These are phyloP conservation scores for Autographa gamma DNA, from an alignment of 2,888 invertebrate species.

Conservation along the genomic window DNA sequence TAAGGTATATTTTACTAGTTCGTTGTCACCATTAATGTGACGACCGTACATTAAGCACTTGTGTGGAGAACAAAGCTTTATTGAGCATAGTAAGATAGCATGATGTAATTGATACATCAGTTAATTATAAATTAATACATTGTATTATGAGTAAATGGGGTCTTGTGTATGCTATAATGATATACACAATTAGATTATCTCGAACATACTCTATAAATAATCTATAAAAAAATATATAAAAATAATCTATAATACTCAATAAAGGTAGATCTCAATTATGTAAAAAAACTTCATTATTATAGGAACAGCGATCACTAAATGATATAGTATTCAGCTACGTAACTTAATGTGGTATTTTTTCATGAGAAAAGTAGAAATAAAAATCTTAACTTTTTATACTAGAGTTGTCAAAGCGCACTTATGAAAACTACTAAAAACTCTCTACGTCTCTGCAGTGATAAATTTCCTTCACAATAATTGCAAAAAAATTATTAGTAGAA, in stretches of 20 bases:
- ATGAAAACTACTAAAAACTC: no score
- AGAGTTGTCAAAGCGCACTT: neutral
- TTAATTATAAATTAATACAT: slow-evolving; percentile 44
- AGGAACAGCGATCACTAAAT: no score
- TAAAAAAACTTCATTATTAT: neutral
- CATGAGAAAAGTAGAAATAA: no score
- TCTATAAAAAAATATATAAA: no score
- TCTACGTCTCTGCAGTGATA: no score
- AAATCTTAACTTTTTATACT: no score
- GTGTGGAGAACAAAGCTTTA: slow-evolving; percentile 45
- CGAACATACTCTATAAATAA: neutral
- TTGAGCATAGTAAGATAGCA: slow-evolving; percentile 43
- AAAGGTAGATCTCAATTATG: neutral
- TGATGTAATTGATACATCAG: slow-evolving; percentile 34
- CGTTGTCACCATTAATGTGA: neutral
- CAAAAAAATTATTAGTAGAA: no score
- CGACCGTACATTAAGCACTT: slow-evolving; percentile 24
- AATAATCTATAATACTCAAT: no score
- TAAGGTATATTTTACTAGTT: neutral
- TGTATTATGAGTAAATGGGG: slow-evolving; percentile 39
- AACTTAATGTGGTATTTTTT: no score
- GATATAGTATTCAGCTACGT: no score
- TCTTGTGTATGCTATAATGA: slow-evolving; percentile 13
- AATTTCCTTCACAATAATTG: no score
- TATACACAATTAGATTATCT: neutral